These are phyloP conservation scores for Xiphophorus hellerii DNA, from an alignment of 2,113 vertebrate species.

Conservation along the genomic window DNA sequence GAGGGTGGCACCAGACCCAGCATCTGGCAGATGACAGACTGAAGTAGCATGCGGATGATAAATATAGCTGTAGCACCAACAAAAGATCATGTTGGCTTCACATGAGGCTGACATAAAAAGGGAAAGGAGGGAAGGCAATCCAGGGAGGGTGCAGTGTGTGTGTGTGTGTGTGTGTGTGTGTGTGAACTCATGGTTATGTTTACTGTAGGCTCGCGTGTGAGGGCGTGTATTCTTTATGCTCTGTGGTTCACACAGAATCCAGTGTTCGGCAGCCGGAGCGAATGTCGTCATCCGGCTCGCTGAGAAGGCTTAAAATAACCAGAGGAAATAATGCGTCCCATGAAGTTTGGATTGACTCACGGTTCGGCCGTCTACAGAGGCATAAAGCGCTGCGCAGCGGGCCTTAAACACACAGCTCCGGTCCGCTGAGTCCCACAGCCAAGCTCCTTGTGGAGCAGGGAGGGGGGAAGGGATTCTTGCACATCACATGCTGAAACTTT, in stretches of 20 bases:
- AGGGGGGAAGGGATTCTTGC: constrained; percentile 1
- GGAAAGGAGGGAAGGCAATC: constrained; percentile 14
- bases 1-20: constrained; percentile 29
- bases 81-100: constrained; percentile 49
- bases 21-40: constrained; percentile 45
- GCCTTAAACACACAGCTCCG: constrained; percentile 27
- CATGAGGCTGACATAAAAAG: constrained; percentile 35
- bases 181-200: background rate
- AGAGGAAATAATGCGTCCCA: constrained; percentile 62
- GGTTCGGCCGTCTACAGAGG: constrained; percentile 29
- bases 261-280: constrained; percentile 45
- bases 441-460: constrained; percentile 28
- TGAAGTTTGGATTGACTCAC: constrained; percentile 45
- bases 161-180: background rate
- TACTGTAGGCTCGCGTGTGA: constrained; percentile 10
- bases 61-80: constrained; percentile 62
- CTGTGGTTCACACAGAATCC: constrained; percentile 63
- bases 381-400: constrained; percentile 33
- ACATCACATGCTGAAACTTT: background rate
- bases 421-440: constrained; percentile 25
- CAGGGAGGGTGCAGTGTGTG: constrained; percentile 18
- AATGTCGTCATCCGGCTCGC: constrained; percentile 58
- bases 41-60: constrained; percentile 51
- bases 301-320: constrained; percentile 69
- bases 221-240: constrained; percentile 21